Evolutionary conservation across 2,113 vertebrate genomes (phyloP), one percentile per base, ranked within the genome.

Genomic region (Thinocorus orbignyianus): DNA sequence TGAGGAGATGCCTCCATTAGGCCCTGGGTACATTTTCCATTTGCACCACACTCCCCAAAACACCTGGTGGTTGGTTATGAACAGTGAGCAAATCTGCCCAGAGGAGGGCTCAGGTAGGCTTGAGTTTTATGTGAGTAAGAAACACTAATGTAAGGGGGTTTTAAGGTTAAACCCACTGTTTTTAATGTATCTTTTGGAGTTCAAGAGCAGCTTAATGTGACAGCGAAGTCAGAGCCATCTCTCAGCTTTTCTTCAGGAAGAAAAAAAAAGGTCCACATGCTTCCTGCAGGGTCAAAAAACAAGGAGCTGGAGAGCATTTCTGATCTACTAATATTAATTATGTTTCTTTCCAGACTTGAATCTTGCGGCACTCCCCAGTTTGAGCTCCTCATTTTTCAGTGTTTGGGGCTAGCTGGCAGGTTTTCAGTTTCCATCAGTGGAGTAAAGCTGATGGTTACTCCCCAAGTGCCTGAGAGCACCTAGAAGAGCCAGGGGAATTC

Each of bases 341-440:
- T 37, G 35, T 61, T 19, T 76, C 24, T 81, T 78, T 57, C 48
- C 57, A 57, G 33, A 37, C 33, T 68, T 64, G 42, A 41, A 30
- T 93, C 80, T 12, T 41, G 57, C 41, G 65, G 58, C 68, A 77
- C 71, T 86, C 52, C 26, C 20, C 33, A 37, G 65, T 46, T 42
- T 41, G 42, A 76, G 33, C 48, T 69, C 41, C 88, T 95, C 69
- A 31, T 97, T 95, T 95, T 86, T 92, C 95, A 93, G 83, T 37
- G 33, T 95, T 92, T 95, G 90, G 74, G 64, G 55, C 72, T 86
- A 37, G 39, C 55, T 96, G 90, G 76, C 88, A 95, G 77, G 76
- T 86, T 97, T 96, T 94, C 86, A 71, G 55, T 55, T 95, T 30
- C 88, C 65, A 76, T 92, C 92, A 96, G 69, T 13, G 44, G 35